These are phyloP conservation scores for Enteromius argenteus DNA, from an alignment of 2,797 vertebrate species.

Conservation along the genomic window DNA sequence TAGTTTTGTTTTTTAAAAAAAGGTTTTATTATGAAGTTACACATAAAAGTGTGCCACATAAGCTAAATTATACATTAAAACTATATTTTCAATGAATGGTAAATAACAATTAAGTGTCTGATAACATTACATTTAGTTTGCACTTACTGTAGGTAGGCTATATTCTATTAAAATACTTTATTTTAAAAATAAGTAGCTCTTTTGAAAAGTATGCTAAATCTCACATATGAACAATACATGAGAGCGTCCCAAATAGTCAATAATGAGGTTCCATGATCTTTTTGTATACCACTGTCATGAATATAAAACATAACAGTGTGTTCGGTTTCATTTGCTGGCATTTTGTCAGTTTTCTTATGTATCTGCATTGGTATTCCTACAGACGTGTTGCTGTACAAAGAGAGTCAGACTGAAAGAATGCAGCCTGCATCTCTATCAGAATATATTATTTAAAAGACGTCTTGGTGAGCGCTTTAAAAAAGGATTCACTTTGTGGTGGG, in stretches of 20 bases:
- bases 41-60: no score
- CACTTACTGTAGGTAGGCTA: no score
- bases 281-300: background rate
- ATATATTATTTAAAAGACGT: constrained; percentile 58
- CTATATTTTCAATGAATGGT: no score
- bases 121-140: no score
- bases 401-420: constrained; percentile 51
- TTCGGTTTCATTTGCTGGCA: background rate
- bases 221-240: background rate
- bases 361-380: background rate
- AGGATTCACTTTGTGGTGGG: constrained; percentile 47
- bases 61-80: no score
- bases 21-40: no score
- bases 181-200: background rate
- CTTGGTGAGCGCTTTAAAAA: constrained; percentile 46
- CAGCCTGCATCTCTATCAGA: constrained; percentile 56
- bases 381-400: background rate
- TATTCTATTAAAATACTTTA: background rate
- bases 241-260: background rate
- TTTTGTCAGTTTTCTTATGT: background rate
- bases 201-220: background rate
- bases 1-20: no score
- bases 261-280: background rate
- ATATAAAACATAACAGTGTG: background rate
- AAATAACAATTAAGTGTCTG: no score